Base-by-base conservation (phyloP, 2,888 invertebrate genomes). In the Drosophila mayaguana region DNA sequence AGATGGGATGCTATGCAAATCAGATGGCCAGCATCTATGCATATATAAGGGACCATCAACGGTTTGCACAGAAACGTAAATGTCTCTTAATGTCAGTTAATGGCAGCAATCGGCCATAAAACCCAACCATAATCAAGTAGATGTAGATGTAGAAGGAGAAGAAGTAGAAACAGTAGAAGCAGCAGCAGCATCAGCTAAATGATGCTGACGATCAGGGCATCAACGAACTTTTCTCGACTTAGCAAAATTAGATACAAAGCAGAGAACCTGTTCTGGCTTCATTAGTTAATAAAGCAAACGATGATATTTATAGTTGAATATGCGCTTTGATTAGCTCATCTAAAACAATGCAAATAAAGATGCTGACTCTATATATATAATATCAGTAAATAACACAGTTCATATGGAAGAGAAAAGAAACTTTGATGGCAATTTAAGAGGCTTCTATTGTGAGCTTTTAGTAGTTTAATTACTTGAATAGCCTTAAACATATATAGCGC, bases 191-290 rank as follows among this genome's bases (percentile, higher is more conserved):
- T 2, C 55, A 55, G 20, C 55, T n/a, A 18, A 34, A 12, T 40
- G 38, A 25, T 38, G 53, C 11, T n/a, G 46, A n/a, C 34, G 11
- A 34, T 57, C 34, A n/a, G 43, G 8, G 45, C 51, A 20, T 22
- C 56, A 62, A 45, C 38, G 51, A 68, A 51, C 50, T 20, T 59
- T 22, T 57, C 70, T 38, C 48, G 34, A 18, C 36, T 36, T 25
- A 45, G 70, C 66, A 57, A 67, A 67, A 56, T 68, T 67, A 69
- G 32, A 51, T 43, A 38, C 43, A 57, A 43, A 22, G 40, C 42
- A 53, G n/a, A 40, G 45, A 76, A 76, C 80, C 80, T 48, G 80
- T 80, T 76, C 64, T 25, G 34, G 34, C 32, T 16, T 79, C 60
- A 75, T 75, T 79, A 74, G 75, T 63, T 66, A 42, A 67, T 62